These are phyloP conservation scores for Hyppa rectilinea DNA, from an alignment of 2,888 invertebrate species.

Conservation along the genomic window DNA sequence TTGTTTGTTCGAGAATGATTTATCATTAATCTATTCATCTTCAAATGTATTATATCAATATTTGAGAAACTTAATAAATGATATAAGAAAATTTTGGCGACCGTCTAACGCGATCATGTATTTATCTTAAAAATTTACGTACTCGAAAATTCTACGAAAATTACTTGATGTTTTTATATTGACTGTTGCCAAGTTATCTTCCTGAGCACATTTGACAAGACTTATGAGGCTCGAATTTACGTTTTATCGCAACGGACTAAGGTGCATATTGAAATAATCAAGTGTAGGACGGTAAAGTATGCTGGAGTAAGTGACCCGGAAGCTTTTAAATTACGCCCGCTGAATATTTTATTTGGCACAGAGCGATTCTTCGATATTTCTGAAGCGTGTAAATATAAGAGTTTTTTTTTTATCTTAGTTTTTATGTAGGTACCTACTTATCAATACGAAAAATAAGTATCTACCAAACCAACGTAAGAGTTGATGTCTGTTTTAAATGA, in stretches of 20 bases:
- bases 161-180: slow-evolving; percentile 25
- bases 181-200: slow-evolving; percentile 36
- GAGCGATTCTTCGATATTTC: slow-evolving; percentile 75
- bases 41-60: not conserved
- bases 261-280: slow-evolving; percentile 73
- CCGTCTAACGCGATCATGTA: not conserved
- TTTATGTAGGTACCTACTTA: slow-evolving; percentile 5
- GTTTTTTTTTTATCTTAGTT: slow-evolving; percentile 27
- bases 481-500: too few relatives aligned
- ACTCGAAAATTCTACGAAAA: slow-evolving; percentile 3
- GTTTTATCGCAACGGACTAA: slow-evolving; percentile 68
- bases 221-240: slow-evolving; percentile 21
- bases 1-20: not conserved
- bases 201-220: slow-evolving; percentile 19
- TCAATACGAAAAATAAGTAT: not conserved
- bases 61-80: not conserved
- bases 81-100: not conserved
- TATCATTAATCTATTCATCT: not conserved
- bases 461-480: too few relatives aligned
- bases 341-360: slow-evolving; percentile 83
- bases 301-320: slow-evolving; percentile 79
- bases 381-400: slow-evolving; percentile 67
- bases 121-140: not conserved
- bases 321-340: slow-evolving; percentile 82
- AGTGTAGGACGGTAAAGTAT: slow-evolving; percentile 74